phyloP scores from a whole-genome alignment of 2,797 vertebrate species.

The Tragopan temminckii region DNA sequence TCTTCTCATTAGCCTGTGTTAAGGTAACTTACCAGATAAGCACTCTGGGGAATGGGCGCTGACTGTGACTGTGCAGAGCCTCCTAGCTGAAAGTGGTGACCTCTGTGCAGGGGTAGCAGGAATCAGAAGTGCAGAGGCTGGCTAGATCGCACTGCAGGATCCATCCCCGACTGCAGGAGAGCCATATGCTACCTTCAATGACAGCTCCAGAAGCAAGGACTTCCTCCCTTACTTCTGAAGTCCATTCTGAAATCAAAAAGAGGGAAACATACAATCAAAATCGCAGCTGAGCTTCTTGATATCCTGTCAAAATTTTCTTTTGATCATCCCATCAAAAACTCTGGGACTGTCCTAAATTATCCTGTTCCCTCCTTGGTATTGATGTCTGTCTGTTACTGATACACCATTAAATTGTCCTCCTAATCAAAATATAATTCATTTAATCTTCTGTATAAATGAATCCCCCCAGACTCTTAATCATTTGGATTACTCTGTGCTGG shows the following conservation, averaged over 20 bases:
- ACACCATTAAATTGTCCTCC: slow-evolving; percentile 36
- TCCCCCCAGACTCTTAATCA: slow-evolving; percentile 59
- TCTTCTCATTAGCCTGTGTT: slow-evolving; percentile 30
- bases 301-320: slow-evolving; percentile 22
- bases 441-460: slow-evolving; percentile 67
- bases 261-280: not conserved
- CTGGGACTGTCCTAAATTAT: slow-evolving; percentile 18
- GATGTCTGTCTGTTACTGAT: slow-evolving; percentile 53
- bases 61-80: not conserved
- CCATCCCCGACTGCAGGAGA: not conserved
- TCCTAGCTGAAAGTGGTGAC: not conserved
- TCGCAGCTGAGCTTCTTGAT: slow-evolving; percentile 4
- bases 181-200: not conserved
- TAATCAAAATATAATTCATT: slow-evolving; percentile 73
- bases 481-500: slow-evolving; percentile 64
- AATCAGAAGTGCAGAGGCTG: slow-evolving; percentile 24
- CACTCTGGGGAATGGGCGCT: not conserved
- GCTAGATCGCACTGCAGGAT: not conserved
- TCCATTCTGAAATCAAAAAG: not conserved
- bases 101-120: not conserved
- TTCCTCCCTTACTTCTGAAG: not conserved
- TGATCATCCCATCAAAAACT: slow-evolving; percentile 42
- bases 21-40: not conserved
- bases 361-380: slow-evolving; percentile 35
- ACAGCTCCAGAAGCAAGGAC: not conserved